Evolutionary conservation across 2,797 vertebrate genomes (phyloP).

Genomic region (Melanogrammus aeglefinus): DNA sequence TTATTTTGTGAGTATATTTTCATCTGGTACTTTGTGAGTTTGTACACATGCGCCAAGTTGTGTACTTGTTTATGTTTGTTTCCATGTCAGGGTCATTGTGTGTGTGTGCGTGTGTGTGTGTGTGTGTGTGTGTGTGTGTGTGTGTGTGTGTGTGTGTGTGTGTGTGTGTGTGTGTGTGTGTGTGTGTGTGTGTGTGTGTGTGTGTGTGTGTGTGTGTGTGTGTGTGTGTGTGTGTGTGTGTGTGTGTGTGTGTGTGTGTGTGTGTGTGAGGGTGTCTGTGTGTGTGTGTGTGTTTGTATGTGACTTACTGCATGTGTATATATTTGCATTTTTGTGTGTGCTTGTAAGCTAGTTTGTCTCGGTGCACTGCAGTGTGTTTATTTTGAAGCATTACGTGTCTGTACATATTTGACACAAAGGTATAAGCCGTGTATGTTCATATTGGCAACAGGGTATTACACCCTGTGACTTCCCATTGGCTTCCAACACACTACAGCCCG

Average conservation of each 20-base stretch:
- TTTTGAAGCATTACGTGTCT: no score
- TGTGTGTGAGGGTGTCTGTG: not conserved
- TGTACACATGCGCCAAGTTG: not conserved
- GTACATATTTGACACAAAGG: no score
- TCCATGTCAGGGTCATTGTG: no score
- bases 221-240: not conserved
- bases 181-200: not conserved
- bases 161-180: not conserved
- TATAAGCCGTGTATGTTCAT: no score
- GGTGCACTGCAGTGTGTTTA: no score
- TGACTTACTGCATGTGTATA: not conserved
- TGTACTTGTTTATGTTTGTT: not conserved
- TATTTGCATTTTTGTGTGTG: no score
- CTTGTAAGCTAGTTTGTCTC: not conserved
- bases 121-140: not conserved
- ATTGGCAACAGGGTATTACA: no score
- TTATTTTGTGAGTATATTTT: not conserved
- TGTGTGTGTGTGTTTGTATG: not conserved
- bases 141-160: slow-evolving; percentile 11
- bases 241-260: no score
- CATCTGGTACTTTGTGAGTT: not conserved
- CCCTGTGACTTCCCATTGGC: no score
- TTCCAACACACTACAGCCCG: no score
- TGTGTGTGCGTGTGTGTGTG: not conserved
- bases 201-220: not conserved